Conservation (phyloP, 1,140 invertebrate genomes). For the Bombus balteatus region DNA sequence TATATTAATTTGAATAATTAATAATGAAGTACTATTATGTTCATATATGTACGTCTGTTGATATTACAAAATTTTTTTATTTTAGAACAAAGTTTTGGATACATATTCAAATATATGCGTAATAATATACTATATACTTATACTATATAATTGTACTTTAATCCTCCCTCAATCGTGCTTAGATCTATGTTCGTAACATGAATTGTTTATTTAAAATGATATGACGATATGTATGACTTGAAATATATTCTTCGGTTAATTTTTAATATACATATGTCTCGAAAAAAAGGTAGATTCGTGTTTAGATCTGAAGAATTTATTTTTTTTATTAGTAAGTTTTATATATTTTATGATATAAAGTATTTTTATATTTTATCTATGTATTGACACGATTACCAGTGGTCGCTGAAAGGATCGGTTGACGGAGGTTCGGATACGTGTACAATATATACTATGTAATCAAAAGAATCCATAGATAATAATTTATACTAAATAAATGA, state of each 20-base stretch:
- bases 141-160: neutral
- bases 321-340: too few relatives aligned
- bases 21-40: neutral
- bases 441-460: neutral
- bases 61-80: neutral
- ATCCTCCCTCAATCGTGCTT: neutral
- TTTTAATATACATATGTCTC: too few relatives aligned
- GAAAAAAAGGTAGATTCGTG: too few relatives aligned
- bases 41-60: neutral
- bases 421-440: neutral
- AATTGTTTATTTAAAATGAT: too few relatives aligned
- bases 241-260: too few relatives aligned
- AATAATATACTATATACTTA: constrained; percentile 6
- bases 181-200: too few relatives aligned
- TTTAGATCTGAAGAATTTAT: too few relatives aligned
- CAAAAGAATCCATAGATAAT: neutral
- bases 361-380: too few relatives aligned
- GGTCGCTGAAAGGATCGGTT: neutral
- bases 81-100: neutral
- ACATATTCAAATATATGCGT: neutral
- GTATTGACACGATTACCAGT: too few relatives aligned
- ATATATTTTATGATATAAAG: too few relatives aligned
- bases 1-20: constrained; percentile 26
- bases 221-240: too few relatives aligned
- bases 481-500: neutral